Percentiles rank a stretch among this genome's conserved stretches.
phyloP scores from a whole-genome alignment of 2,797 vertebrate species.

The Balearica regulorum region DNA sequence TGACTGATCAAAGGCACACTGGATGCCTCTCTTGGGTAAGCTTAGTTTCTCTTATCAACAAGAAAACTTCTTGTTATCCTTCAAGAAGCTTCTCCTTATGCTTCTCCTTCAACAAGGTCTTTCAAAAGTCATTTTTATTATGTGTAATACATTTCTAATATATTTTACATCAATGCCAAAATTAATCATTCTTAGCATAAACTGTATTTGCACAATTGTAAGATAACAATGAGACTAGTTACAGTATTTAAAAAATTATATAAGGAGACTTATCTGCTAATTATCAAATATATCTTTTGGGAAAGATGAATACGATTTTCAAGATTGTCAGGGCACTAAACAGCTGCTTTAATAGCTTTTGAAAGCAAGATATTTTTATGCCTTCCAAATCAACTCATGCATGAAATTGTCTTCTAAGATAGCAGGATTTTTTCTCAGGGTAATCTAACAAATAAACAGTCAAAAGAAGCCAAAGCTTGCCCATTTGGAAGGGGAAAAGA shows the following conservation, averaged over 20 bases:
- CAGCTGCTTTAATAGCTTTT: background rate
- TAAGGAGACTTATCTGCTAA: background rate
- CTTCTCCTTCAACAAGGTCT: background rate
- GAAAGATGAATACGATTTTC: background rate
- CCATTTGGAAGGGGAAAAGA: background rate
- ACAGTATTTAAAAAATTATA: background rate
- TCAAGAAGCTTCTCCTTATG: too few relatives aligned
- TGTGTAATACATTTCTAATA: background rate
- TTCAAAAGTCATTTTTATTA: background rate
- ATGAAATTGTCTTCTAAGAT: background rate
- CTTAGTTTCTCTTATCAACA: background rate
- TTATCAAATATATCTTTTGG: background rate
- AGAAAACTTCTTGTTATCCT: too few relatives aligned
- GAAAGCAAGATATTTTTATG: background rate
- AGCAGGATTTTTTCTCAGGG: background rate
- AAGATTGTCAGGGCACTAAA: background rate
- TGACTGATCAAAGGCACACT: background rate
- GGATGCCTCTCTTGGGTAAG: background rate
- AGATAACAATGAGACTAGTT: background rate
- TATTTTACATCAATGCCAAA: background rate
- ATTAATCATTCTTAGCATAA: background rate
- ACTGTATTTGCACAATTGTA: background rate
- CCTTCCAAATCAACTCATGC: background rate
- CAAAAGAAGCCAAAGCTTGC: background rate
- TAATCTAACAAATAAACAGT: background rate